phyloP scores from a whole-genome alignment of 2,888 invertebrate species.

The Phyllotreta striolata region DNA sequence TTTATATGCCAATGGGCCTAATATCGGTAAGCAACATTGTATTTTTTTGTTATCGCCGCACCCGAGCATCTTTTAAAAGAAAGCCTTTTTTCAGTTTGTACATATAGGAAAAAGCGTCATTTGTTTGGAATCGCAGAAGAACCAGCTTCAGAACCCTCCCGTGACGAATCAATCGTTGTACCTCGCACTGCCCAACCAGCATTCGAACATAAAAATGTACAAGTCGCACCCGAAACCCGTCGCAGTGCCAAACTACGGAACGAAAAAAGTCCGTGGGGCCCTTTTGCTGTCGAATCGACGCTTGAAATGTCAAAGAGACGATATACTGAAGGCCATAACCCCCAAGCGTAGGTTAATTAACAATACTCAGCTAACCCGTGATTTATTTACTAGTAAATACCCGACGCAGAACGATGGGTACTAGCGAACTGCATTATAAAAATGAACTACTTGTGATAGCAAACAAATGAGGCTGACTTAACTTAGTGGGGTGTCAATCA shows the following conservation, averaged over 20 bases:
- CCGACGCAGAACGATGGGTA: constrained; percentile 24
- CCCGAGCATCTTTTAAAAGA: neutral
- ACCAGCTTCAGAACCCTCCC: constrained; percentile 49
- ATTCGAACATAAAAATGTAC: constrained; percentile 58
- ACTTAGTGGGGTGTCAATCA: constrained; percentile 20
- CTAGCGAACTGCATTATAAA: constrained; percentile 53
- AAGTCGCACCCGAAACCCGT: constrained; percentile 69
- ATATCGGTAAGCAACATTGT: constrained; percentile 48
- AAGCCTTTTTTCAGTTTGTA: constrained; percentile 47
- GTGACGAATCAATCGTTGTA: constrained; percentile 51
- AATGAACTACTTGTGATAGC: constrained; percentile 50
- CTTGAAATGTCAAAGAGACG: constrained; percentile 56
- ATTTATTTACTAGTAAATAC: too few relatives aligned
- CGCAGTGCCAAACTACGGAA: constrained; percentile 66
- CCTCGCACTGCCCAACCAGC: constrained; percentile 52
- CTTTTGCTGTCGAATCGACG: constrained; percentile 63
- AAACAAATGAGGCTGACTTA: constrained; percentile 52
- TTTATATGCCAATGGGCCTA: constrained; percentile 57
- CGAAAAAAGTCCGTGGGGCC: constrained; percentile 67
- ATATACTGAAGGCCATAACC: constrained; percentile 55
- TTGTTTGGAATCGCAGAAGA: constrained; percentile 51
- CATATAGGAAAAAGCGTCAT: constrained; percentile 53
- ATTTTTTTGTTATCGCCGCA: neutral
- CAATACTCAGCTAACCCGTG: constrained; percentile 34
- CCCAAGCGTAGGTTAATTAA: constrained; percentile 48